These are phyloP conservation scores for Amazona vittata DNA, from an alignment of 2,113 vertebrate species.

Conservation along the genomic window DNA sequence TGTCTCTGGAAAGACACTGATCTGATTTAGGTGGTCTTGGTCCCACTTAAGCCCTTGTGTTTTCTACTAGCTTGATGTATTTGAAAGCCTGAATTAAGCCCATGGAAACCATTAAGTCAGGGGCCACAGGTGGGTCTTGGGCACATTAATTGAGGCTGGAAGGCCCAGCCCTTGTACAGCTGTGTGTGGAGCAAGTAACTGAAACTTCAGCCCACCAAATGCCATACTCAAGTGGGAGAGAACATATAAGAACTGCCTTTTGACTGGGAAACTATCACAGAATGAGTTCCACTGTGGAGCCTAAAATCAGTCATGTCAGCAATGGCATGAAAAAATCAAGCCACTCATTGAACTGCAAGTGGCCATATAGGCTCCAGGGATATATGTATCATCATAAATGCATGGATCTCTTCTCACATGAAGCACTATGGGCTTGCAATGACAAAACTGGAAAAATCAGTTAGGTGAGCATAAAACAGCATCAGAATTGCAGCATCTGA, in stretches of 20 bases:
- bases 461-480: neutral
- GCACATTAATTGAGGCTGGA: fast-evolving
- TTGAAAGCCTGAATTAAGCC: neutral
- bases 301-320: neutral
- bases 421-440: neutral
- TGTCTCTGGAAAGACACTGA: neutral
- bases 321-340: neutral
- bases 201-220: neutral
- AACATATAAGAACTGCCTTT: neutral
- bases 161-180: neutral
- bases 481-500: neutral
- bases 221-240: neutral
- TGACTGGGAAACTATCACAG: neutral
- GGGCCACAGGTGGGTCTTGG: neutral
- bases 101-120: neutral
- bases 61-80: neutral
- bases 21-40: neutral
- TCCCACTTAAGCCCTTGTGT: neutral
- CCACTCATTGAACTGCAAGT: neutral
- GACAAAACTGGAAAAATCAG: neutral
- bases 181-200: neutral
- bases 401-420: neutral
- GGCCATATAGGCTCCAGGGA: neutral
- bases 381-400: neutral
- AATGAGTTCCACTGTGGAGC: neutral